Conservation (phyloP, 1,140 invertebrate species). For the Paramacrobiotus metropolitanus region DNA sequence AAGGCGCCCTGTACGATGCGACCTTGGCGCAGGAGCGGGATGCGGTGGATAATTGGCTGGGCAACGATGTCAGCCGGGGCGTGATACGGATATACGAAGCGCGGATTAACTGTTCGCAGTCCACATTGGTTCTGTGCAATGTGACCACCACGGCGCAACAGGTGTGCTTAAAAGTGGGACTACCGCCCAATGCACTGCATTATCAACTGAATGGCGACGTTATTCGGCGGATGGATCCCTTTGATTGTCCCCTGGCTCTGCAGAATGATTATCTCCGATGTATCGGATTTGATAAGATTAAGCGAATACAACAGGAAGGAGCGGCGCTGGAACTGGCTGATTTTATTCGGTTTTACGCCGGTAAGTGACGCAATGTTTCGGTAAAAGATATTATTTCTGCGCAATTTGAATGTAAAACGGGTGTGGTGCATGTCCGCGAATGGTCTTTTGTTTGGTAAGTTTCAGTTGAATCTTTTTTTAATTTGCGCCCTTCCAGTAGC, state of each 20-base stretch:
- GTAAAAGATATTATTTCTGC: constrained; percentile 3
- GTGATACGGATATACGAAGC: constrained; percentile 19
- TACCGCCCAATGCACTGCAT: constrained; percentile 20
- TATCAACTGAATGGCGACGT: constrained; percentile 23
- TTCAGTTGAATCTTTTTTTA: no score
- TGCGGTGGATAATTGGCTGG: constrained; percentile 17
- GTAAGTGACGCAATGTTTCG: constrained; percentile 11
- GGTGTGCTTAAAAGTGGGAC: constrained; percentile 16
- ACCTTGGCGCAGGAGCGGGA: neutral
- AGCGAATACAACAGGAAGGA: constrained; percentile 21
- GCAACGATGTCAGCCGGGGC: constrained; percentile 20
- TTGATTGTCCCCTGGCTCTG: constrained; percentile 20
- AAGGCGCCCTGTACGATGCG: neutral
- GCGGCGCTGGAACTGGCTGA: constrained; percentile 16
- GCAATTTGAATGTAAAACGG: no score
- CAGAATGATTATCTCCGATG: constrained; percentile 21
- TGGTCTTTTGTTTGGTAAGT: no score
- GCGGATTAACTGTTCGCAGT: constrained; percentile 11
- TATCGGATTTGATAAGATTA: constrained; percentile 20
- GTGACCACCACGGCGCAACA: constrained; percentile 20
- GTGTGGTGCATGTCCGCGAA: no score
- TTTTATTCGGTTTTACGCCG: constrained; percentile 23
- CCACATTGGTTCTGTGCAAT: constrained; percentile 19
- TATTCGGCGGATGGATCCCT: constrained; percentile 21
- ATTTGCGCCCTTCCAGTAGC: no score